Base-by-base conservation (phyloP, 2,797 vertebrate species). In the Eurystomus glaucurus region DNA sequence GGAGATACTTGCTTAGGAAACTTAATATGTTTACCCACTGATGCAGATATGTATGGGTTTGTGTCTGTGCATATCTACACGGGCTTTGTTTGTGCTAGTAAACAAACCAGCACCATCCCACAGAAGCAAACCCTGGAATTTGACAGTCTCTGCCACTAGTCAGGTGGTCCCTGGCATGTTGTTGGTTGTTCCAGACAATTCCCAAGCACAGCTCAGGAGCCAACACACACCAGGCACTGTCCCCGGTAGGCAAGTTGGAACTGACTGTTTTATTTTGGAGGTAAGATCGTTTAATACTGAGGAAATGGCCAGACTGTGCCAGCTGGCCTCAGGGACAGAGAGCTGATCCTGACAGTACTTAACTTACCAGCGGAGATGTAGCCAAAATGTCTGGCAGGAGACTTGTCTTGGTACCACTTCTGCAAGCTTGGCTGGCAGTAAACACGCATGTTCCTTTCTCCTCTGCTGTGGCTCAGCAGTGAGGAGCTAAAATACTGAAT, bases 381-480 rank as follows among this genome's bases (percentile, higher is more conserved):
- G 89, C 74, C 93, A 96, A 95, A 91, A 82, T 16, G 22, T 92
- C 80, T 89, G 62, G 54, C 37, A 61, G 65, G 20, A 92, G 66
- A 51, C 87, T 89, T 92, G 50, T 54, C 66, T 95, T 89, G 86
- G 89, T 95, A 62, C n/a, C 77, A 54, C 74, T 91, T 92, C 46
- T 95, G 62, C 70, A 76, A 77, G 62, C 43, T 72, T 69, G 41
- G 22, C 74, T 96, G 81, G 58, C 70, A 91, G 37, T 17, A 54
- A 57, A 22, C 29, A 72, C 46, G 72, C 37, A 66, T 68, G 70
- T 46, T 48, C 37, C 28, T 88, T 91, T 94, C 77, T 93, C 18
- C 50, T 92, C 69, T 82, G 22, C 50, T 16, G 37, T 46, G 51
- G 61, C 41, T 85, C 29, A 57, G 41, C 16, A 52, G 31, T 54